Conservation (phyloP, 2,113 vertebrate genomes). For the Myanophis thanlyinensis region DNA sequence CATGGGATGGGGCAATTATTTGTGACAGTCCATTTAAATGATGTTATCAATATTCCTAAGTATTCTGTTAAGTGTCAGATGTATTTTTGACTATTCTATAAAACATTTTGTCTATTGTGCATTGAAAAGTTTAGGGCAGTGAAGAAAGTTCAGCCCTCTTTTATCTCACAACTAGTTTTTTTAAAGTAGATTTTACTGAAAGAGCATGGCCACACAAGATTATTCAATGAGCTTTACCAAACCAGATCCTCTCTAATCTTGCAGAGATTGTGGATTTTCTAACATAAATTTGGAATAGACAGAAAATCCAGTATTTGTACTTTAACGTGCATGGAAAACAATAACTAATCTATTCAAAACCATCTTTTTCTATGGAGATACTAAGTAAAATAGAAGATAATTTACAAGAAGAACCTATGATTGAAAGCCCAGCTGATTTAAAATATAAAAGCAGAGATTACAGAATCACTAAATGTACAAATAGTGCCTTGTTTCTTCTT, state of each 20-base stretch:
- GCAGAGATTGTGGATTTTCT: not conserved
- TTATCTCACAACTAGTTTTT: not conserved
- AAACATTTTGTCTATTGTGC: not conserved
- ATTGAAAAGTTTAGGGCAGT: not conserved
- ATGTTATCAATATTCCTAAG: not conserved
- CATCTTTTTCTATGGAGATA: not conserved
- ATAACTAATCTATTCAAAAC: not conserved
- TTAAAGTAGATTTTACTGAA: not conserved
- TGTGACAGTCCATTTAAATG: not conserved
- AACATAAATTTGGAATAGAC: not conserved
- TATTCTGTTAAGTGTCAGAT: not conserved
- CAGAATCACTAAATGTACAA: not conserved
- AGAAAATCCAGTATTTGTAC: not conserved
- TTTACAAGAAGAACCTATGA: not conserved
- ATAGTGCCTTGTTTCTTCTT: not conserved
- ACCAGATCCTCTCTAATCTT: not conserved
- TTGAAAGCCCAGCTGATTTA: not conserved
- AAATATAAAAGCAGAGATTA: not conserved
- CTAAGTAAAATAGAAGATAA: not conserved
- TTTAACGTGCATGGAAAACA: not conserved
- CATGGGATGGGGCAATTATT: constrained; percentile 2
- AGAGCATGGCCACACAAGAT: not conserved
- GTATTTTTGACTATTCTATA: not conserved
- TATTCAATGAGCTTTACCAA: not conserved
- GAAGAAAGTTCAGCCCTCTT: not conserved